phyloP scores from a whole-genome alignment of 2,113 vertebrate genomes.

The Cephalopholis sonnerati region DNA sequence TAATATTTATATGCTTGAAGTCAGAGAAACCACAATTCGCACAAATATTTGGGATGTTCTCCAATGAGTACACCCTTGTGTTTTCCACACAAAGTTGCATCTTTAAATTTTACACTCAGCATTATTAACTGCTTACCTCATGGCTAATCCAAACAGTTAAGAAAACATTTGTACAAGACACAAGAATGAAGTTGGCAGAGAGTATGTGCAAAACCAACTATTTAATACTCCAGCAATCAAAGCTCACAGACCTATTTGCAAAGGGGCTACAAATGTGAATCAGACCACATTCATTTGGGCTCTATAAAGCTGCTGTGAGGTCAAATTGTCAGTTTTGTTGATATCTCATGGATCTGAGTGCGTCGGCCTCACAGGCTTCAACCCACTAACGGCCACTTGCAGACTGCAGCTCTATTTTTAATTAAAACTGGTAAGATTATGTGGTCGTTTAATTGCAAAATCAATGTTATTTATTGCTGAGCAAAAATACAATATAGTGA shows the following conservation, averaged over 20 bases:
- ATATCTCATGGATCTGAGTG: slow-evolving; percentile 29
- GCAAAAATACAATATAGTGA: slow-evolving; percentile 47
- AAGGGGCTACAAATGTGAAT: slow-evolving; percentile 5
- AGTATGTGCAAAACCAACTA: slow-evolving; percentile 2
- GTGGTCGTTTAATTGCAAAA: slow-evolving; percentile 47
- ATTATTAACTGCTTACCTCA: slow-evolving; percentile 16
- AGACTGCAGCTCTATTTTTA: slow-evolving; percentile 46
- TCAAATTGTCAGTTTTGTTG: slow-evolving; percentile 40
- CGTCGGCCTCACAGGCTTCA: slow-evolving; percentile 37
- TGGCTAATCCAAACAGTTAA: slow-evolving; percentile 10
- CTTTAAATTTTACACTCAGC: slow-evolving; percentile 18
- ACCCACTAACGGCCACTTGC: slow-evolving; percentile 50
- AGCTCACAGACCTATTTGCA: slow-evolving; percentile 14
- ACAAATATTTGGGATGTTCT: slow-evolving; percentile 18
- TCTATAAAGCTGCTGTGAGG: slow-evolving; percentile 33
- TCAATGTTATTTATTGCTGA: slow-evolving; percentile 47
- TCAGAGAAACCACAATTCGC: slow-evolving; percentile 5
- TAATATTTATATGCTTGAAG: slow-evolving; percentile 22
- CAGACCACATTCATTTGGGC: slow-evolving; percentile 10
- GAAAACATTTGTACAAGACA: neutral
- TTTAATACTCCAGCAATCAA: slow-evolving; percentile 14
- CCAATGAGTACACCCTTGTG: neutral
- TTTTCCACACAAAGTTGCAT: slow-evolving; percentile 3
- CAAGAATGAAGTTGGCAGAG: too few relatives aligned
- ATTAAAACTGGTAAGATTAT: slow-evolving; percentile 60